Conservation (phyloP, 2,797 vertebrate species). For the Sebastes melanostomus region DNA sequence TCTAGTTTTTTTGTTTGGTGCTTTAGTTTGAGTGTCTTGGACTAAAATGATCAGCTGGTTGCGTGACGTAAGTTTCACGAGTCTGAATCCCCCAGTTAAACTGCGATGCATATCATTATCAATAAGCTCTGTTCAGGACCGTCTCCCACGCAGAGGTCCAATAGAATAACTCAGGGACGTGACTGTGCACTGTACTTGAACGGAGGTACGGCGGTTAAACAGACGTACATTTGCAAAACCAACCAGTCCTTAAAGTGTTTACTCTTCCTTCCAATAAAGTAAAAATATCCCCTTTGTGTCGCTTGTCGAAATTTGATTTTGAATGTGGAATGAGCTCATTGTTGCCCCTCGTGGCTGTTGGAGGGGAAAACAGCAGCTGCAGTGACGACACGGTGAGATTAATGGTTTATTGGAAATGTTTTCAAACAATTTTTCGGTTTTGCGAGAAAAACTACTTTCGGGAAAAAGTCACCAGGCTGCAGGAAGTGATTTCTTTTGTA, state of each 20-base stretch:
- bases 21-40: too few relatives aligned
- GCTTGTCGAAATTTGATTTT: not conserved
- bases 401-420: not conserved
- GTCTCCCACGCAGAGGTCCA: not conserved
- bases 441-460: too few relatives aligned
- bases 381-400: not conserved
- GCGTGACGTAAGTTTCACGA: not conserved
- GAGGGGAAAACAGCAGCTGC: not conserved
- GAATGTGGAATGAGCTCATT: not conserved
- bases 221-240: not conserved
- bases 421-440: not conserved
- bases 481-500: not conserved
- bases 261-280: not conserved
- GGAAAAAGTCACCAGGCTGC: not conserved
- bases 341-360: not conserved
- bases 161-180: not conserved
- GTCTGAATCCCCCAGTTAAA: not conserved
- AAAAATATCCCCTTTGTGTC: not conserved
- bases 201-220: not conserved
- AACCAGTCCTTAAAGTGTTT: not conserved
- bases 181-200: not conserved
- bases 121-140: not conserved
- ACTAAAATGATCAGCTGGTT: not conserved
- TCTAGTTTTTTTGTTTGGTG: too few relatives aligned
- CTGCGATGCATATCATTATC: not conserved